A percentile compares a stretch with the other conserved stretches of the same genome.
phyloP scores from a whole-genome alignment of 2,888 invertebrate species.

The Drosophila barbarae region DNA sequence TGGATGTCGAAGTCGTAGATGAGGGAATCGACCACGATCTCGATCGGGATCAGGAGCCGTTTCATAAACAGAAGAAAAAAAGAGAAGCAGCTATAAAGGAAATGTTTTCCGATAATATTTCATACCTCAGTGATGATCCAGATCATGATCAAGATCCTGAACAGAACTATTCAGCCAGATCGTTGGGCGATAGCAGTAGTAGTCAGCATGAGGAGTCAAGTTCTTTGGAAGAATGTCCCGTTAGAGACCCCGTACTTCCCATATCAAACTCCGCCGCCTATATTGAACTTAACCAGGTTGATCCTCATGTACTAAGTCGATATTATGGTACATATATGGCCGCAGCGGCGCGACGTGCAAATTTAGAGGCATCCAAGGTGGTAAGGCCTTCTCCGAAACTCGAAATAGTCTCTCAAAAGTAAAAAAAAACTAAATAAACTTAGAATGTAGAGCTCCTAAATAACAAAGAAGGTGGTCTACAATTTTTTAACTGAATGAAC shows the following conservation, averaged over 20 bases:
- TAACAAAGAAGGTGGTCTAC: background rate
- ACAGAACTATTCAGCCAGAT: constrained; percentile 42
- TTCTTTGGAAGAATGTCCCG: constrained; percentile 59
- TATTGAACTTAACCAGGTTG: constrained; percentile 57
- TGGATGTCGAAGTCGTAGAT: constrained; percentile 82
- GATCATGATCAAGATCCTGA: constrained; percentile 45
- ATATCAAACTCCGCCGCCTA: constrained; percentile 37
- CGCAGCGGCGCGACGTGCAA: constrained; percentile 68
- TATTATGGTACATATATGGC: constrained; percentile 79
- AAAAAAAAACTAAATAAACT: background rate
- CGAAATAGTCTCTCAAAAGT: constrained; percentile 55
- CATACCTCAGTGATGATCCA: constrained; percentile 51
- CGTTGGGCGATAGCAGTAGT: constrained; percentile 45
- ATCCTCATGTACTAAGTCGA: constrained; percentile 76
- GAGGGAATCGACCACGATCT: constrained; percentile 19
- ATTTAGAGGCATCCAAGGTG: constrained; percentile 46
- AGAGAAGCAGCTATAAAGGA: constrained; percentile 12
- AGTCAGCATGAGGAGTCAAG: constrained; percentile 61
- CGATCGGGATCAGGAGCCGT: constrained; percentile 11
- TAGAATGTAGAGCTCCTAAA: background rate
- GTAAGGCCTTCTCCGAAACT: constrained; percentile 43
- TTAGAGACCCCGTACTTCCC: background rate
- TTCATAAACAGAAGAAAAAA: constrained; percentile 41
- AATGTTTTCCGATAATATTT: constrained; percentile 45
- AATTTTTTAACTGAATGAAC: background rate